Percentiles rank a stretch among this genome's conserved stretches.
Conservation (phyloP, 2,888 invertebrate species). For the Synanthedon formicaeformis region DNA sequence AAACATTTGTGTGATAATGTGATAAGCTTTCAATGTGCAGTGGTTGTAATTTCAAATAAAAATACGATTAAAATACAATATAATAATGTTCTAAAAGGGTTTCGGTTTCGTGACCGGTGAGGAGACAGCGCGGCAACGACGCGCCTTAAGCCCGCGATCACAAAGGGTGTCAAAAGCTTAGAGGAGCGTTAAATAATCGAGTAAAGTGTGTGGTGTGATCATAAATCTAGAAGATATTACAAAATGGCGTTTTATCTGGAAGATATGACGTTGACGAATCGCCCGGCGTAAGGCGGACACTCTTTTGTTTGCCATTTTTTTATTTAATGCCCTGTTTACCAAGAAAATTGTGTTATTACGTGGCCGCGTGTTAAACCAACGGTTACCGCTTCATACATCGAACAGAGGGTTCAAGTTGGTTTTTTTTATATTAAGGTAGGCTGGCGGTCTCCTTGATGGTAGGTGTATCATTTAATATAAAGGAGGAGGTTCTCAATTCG, state of each 20-base stretch:
- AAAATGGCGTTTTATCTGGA: conserved; percentile 43
- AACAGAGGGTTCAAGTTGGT: no score
- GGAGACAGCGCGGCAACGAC: background rate
- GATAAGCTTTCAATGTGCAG: no score
- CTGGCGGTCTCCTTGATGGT: no score
- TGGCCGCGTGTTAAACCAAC: no score
- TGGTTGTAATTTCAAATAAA: no score
- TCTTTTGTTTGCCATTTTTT: background rate
- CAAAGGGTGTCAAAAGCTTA: conserved; percentile 1
- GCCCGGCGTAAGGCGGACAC: conserved; percentile 12
- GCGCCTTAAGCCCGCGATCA: background rate
- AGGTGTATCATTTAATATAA: no score
- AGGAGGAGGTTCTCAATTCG: no score
- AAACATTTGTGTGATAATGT: no score
- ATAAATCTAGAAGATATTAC: conserved; percentile 45
- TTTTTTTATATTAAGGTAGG: no score
- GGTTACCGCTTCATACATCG: background rate
- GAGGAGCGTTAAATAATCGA: conserved; percentile 26
- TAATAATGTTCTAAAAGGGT: no score
- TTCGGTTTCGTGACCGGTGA: background rate
- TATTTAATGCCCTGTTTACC: background rate
- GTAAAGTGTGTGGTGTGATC: conserved; percentile 11
- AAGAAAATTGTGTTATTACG: no score
- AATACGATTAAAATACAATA: no score
- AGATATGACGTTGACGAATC: conserved; percentile 46